A percentile compares a stretch with the other conserved stretches of the same genome.
Evolutionary conservation across 1,140 invertebrate genomes (phyloP).

Genomic region (Pseudomyrmex concolor): DNA sequence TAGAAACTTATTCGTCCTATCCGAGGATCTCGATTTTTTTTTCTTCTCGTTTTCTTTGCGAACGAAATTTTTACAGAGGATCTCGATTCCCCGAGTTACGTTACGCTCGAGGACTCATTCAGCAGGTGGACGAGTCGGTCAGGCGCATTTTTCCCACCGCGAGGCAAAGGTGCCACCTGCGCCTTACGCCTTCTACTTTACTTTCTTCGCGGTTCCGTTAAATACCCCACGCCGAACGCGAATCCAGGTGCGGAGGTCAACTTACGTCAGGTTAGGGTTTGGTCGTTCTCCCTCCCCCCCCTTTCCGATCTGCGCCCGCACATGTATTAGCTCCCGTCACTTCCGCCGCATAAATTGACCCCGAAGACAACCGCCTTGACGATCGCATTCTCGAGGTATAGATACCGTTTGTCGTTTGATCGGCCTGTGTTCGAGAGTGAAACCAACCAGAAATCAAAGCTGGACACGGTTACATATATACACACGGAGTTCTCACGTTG

Average conservation of each 20-base stretch:
- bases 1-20: no score
- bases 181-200: slow-evolving; percentile 72
- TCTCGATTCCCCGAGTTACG: background rate
- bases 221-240: slow-evolving; percentile 74
- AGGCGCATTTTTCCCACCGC: slow-evolving; percentile 55
- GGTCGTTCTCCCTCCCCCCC: slow-evolving; percentile 56
- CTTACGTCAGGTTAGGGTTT: slow-evolving; percentile 76
- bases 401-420: slow-evolving; percentile 52
- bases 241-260: slow-evolving; percentile 77
- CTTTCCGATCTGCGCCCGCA: slow-evolving; percentile 52
- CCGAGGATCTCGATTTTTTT: no score
- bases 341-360: slow-evolving; percentile 29
- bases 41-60: no score
- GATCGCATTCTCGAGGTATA: slow-evolving; percentile 52
- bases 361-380: background rate
- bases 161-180: slow-evolving; percentile 68
- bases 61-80: no score
- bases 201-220: slow-evolving; percentile 77
- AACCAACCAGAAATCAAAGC: slow-evolving; percentile 42
- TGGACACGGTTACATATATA: no score
- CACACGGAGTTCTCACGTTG: no score
- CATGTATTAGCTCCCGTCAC: slow-evolving; percentile 26
- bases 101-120: slow-evolving; percentile 4
- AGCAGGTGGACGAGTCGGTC: slow-evolving; percentile 33
- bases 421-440: slow-evolving; percentile 65